Conservation (phyloP, 2,888 invertebrate species). For the Ctenicera cuprea region DNA sequence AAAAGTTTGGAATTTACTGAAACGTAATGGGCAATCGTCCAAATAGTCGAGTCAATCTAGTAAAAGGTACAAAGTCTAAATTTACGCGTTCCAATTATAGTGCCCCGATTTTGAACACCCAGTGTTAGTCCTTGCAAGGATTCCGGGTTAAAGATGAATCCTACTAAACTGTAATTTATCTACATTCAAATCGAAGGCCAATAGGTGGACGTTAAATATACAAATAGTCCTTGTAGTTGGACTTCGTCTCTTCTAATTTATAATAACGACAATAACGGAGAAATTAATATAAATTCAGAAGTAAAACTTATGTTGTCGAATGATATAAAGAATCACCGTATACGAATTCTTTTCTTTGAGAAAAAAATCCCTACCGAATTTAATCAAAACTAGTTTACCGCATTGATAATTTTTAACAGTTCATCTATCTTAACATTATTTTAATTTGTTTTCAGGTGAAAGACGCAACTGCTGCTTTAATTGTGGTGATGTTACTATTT, state of each 20-base stretch:
- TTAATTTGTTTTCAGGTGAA: slow-evolving; percentile 77
- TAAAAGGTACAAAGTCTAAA: slow-evolving; percentile 4
- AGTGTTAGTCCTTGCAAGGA: slow-evolving; percentile 7
- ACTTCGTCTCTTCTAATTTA: neutral
- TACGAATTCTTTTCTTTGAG: too few relatives aligned
- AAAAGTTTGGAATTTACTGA: slow-evolving; percentile 1
- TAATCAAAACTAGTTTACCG: too few relatives aligned
- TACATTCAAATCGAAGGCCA: neutral
- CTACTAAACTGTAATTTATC: neutral
- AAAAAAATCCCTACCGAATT: too few relatives aligned
- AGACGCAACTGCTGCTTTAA: slow-evolving; percentile 89
- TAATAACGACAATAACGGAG: too few relatives aligned
- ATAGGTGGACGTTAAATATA: neutral
- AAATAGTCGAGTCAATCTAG: neutral
- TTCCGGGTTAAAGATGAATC: slow-evolving; percentile 16
- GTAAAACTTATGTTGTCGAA: too few relatives aligned
- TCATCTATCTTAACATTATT: too few relatives aligned
- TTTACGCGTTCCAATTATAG: slow-evolving; percentile 11
- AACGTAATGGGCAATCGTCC: neutral
- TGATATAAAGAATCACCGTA: too few relatives aligned
- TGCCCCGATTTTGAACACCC: neutral
- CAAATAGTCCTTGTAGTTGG: neutral
- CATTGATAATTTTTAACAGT: too few relatives aligned
- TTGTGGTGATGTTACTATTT: slow-evolving; percentile 89
- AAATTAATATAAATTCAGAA: too few relatives aligned